Evolutionary conservation across 2,888 invertebrate genomes (phyloP).

Genomic region (Steinernema hermaphroditum): DNA sequence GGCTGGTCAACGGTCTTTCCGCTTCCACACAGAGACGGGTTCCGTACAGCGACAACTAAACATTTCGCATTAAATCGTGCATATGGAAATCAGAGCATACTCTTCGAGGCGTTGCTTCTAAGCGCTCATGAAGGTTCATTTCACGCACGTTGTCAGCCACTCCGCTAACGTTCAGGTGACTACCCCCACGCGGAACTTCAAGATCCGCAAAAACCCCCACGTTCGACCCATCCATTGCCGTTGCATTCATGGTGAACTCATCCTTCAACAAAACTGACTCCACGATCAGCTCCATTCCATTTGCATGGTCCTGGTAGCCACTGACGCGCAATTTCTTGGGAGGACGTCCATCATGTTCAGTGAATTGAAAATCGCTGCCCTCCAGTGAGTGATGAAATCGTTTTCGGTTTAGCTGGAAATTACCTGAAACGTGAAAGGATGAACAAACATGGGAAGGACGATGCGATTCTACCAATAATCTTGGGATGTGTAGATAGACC

Average conservation of each 20-base stretch:
- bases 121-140: not conserved
- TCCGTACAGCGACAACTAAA: not conserved
- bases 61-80: not conserved
- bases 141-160: not conserved
- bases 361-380: not conserved
- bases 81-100: not conserved
- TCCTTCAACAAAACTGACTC: constrained; percentile 17
- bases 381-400: constrained; percentile 7
- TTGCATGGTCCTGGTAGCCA: not conserved
- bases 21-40: not conserved
- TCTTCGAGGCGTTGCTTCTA: not conserved
- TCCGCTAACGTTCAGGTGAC: not conserved
- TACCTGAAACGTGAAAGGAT: too few relatives aligned
- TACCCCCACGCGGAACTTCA: not conserved
- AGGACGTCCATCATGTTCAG: not conserved
- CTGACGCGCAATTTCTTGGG: constrained; percentile 7
- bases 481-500: not conserved
- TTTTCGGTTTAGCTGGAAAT: constrained; percentile 18
- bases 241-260: constrained; percentile 7
- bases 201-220: not conserved
- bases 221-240: not conserved
- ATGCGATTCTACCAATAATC: too few relatives aligned
- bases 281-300: not conserved
- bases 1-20: not conserved
- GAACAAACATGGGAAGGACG: too few relatives aligned